phyloP scores from a whole-genome alignment of 2,797 vertebrate species.

The Phataginus tricuspis region DNA sequence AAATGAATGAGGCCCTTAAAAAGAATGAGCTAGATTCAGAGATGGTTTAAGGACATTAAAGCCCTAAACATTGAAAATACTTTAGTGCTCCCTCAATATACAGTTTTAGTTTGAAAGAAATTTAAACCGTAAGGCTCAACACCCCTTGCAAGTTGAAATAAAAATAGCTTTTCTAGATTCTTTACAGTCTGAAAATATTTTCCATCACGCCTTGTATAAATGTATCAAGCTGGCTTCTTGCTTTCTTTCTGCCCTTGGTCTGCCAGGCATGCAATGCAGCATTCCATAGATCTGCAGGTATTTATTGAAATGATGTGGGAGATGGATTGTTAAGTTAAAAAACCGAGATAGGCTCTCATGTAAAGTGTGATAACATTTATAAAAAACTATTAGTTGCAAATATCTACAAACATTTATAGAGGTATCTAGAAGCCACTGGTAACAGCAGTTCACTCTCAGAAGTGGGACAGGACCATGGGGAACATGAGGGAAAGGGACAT shows the following conservation, averaged over 20 bases:
- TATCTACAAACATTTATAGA: not conserved
- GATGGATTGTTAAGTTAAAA: not conserved
- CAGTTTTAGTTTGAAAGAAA: constrained; percentile 9
- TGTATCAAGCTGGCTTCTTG: not conserved
- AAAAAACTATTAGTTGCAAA: not conserved
- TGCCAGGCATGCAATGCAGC: not conserved
- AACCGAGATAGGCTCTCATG: not conserved
- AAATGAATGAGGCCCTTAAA: not conserved
- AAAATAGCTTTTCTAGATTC: not conserved
- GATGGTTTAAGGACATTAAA: not conserved
- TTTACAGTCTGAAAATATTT: constrained; percentile 23
- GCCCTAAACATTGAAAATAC: not conserved
- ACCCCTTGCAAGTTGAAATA: not conserved
- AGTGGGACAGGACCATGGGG: not conserved
- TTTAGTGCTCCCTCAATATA: not conserved
- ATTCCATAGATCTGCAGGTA: not conserved
- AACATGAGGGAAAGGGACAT: not conserved
- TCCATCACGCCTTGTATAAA: not conserved
- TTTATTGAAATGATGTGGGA: not conserved
- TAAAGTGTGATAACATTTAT: not conserved
- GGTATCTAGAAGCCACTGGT: not conserved
- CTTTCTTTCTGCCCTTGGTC: not conserved
- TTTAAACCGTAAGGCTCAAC: not conserved
- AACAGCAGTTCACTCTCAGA: not conserved
- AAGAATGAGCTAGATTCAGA: not conserved